Conservation (phyloP, 2,797 vertebrate species). For the Eulemur albifrons region DNA sequence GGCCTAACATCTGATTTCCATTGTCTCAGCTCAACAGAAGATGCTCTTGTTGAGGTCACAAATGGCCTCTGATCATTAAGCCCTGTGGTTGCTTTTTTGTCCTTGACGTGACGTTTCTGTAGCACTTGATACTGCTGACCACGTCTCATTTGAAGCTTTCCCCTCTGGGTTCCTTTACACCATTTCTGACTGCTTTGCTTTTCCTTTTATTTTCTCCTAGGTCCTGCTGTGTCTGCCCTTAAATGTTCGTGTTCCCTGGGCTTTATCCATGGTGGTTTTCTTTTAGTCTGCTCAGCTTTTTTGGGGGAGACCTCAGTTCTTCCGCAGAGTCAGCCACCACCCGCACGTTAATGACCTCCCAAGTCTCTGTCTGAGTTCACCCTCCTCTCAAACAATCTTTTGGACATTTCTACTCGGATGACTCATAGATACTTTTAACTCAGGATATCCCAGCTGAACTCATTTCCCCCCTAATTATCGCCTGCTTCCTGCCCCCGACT, state of each 20-base stretch:
- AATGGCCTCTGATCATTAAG: not conserved
- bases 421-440: slow-evolving; percentile 57
- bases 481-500: not conserved
- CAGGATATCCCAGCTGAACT: slow-evolving; percentile 34
- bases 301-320: not conserved
- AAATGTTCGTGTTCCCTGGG: not conserved
- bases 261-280: not conserved
- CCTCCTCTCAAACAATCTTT: slow-evolving; percentile 9
- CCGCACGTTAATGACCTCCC: not conserved
- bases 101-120: not conserved
- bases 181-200: not conserved
- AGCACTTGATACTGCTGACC: not conserved
- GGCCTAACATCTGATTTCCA: not conserved
- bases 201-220: not conserved
- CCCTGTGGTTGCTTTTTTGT: not conserved
- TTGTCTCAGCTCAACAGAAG: not conserved
- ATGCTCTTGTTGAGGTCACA: not conserved
- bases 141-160: not conserved
- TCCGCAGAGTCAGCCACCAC: not conserved
- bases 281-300: not conserved
- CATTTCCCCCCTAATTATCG: slow-evolving; percentile 47
- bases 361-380: not conserved
- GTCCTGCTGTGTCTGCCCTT: not conserved
- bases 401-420: slow-evolving; percentile 49
- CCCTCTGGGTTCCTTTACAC: not conserved